These are phyloP conservation scores for Megalops atlanticus DNA, from an alignment of 2,113 vertebrate genomes.

Conservation along the genomic window DNA sequence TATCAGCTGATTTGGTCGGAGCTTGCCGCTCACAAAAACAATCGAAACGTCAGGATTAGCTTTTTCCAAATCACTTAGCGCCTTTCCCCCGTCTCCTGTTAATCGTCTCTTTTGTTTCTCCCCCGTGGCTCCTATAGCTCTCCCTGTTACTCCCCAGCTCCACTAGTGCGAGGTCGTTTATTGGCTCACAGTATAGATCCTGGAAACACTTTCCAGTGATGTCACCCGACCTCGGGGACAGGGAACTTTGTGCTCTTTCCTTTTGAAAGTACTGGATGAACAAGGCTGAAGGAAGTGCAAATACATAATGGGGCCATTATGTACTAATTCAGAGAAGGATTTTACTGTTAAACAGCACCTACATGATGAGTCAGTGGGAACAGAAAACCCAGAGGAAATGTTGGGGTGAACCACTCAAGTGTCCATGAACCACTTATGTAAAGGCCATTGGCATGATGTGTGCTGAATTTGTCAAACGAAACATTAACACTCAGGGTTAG, in stretches of 20 bases:
- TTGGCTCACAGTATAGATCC: not conserved
- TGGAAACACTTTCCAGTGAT: not conserved
- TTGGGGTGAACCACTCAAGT: not conserved
- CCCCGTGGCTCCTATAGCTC: not conserved
- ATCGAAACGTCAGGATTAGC: slow-evolving; percentile 12
- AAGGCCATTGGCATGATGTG: not conserved
- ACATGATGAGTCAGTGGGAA: not conserved
- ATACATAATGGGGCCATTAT: not conserved
- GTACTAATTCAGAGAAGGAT: no score
- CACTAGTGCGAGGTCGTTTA: not conserved
- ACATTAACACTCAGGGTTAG: no score
- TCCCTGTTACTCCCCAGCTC: not conserved
- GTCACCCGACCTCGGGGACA: not conserved
- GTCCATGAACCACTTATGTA: not conserved
- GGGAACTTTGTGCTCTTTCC: no score
- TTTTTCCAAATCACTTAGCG: slow-evolving; percentile 20
- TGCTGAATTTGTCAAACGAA: not conserved
- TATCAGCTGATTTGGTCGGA: slow-evolving; percentile 17
- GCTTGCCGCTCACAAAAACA: slow-evolving; percentile 13
- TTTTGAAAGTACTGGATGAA: not conserved
- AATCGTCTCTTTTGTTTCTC: slow-evolving; percentile 7
- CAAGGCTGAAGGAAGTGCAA: not conserved
- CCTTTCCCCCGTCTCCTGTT: not conserved
- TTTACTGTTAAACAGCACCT: not conserved
- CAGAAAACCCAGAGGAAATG: not conserved